A percentile compares a stretch with the other conserved stretches of the same genome.
Evolutionary conservation across 1,140 invertebrate species (phyloP).

Genomic region (Aradophagus sp.): DNA sequence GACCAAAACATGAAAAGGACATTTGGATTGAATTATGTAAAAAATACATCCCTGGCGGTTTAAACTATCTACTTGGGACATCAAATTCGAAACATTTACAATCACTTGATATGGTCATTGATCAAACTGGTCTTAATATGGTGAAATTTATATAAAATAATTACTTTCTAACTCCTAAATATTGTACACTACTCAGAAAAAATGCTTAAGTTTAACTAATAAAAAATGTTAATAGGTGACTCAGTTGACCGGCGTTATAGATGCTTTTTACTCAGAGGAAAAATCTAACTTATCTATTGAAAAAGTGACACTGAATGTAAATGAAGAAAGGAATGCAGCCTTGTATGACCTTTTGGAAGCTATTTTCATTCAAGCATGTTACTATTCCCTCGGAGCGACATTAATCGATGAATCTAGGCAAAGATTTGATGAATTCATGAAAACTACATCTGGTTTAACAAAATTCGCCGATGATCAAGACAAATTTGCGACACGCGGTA

Average conservation of each 20-base stretch:
- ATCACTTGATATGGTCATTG: conserved; percentile 86
- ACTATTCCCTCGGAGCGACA: conserved; percentile 88
- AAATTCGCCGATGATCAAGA: conserved; percentile 78
- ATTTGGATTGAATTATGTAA: conserved; percentile 79
- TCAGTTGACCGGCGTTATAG: conserved; percentile 87
- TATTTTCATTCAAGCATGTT: conserved; percentile 79
- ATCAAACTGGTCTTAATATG: conserved; percentile 89
- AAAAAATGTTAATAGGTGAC: conserved; percentile 77
- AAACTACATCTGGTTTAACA: conserved; percentile 83
- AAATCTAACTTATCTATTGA: conserved; percentile 42
- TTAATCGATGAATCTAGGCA: conserved; percentile 80
- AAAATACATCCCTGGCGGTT: conserved; percentile 84
- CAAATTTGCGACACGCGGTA: conserved; percentile 80
- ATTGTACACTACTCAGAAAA: too few species aligned
- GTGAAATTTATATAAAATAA: too few species aligned
- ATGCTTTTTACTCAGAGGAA: conserved; percentile 75
- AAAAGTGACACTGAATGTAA: conserved; percentile 26
- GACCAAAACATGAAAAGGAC: conserved; percentile 74
- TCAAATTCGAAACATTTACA: conserved; percentile 82
- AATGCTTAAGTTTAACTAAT: too few species aligned
- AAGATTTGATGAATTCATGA: conserved; percentile 87
- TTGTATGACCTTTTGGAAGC: conserved; percentile 66
- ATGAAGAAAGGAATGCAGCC: conserved; percentile 3
- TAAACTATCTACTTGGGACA: too few species aligned
- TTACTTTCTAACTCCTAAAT: too few species aligned